These are phyloP conservation scores for Hydrozoanthus tunicans DNA, from an alignment of 64 coral and sea anemone species.

Conservation along the genomic window DNA sequence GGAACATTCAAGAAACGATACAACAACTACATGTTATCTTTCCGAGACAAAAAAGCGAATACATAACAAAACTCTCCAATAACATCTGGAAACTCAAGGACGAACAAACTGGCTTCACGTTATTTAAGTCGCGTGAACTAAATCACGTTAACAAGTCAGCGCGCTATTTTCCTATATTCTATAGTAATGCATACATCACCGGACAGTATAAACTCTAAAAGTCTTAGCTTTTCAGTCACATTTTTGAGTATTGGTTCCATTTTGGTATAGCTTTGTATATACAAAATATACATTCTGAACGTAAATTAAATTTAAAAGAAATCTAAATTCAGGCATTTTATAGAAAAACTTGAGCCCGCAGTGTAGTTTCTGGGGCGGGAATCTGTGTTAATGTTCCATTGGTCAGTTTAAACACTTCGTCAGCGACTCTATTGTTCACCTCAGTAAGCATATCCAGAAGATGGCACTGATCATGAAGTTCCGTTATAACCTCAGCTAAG, in stretches of 20 bases:
- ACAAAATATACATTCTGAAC: too few species aligned
- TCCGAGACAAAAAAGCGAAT: constrained; percentile 56
- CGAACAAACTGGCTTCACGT: not conserved
- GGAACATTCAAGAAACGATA: constrained; percentile 40
- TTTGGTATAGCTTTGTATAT: too few species aligned
- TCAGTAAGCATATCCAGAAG: constrained; percentile 51
- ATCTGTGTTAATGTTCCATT: constrained; percentile 28
- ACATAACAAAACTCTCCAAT: constrained; percentile 41
- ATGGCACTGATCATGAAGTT: constrained; percentile 21
- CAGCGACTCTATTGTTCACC: constrained; percentile 36
- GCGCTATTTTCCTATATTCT: too few species aligned
- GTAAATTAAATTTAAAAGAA: too few species aligned
- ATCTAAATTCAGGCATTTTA: not conserved
- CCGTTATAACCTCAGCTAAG: constrained; percentile 24
- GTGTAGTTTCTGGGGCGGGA: constrained; percentile 46
- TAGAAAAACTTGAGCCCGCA: constrained; percentile 42
- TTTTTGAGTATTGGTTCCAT: too few species aligned
- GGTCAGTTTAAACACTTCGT: constrained; percentile 25
- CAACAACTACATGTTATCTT: constrained; percentile 49
- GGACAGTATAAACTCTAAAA: too few species aligned
- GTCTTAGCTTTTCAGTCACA: too few species aligned
- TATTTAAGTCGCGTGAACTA: not conserved
- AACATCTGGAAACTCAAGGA: constrained; percentile 30
- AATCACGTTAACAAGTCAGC: not conserved
- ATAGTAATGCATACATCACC: too few species aligned